A percentile compares a stretch with the other conserved stretches of the same genome.
Evolutionary conservation across 2,888 invertebrate genomes (phyloP).

Genomic region (Rhorus exstirpatorius): DNA sequence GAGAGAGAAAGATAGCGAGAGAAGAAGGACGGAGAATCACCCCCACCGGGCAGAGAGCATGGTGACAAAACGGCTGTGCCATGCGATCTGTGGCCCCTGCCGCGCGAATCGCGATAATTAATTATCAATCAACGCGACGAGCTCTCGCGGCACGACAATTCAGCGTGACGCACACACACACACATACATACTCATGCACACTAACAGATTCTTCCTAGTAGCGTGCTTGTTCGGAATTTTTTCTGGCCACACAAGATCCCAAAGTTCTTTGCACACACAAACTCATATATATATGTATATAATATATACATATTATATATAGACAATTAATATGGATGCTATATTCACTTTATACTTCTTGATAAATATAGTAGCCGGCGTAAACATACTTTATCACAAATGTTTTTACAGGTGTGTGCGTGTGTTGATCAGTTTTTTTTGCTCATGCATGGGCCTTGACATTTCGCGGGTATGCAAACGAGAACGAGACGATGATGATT

Average conservation of each 20-base stretch:
- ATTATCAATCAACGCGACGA: constrained; percentile 76
- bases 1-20: too few species aligned
- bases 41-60: constrained; percentile 37
- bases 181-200: background rate
- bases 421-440: constrained; percentile 70
- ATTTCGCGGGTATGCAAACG: constrained; percentile 59
- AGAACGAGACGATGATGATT: constrained; percentile 63
- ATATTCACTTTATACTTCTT: constrained; percentile 47
- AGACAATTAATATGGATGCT: background rate
- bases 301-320: constrained; percentile 1
- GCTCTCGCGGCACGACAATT: constrained; percentile 68
- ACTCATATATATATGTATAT: background rate
- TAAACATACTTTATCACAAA: constrained; percentile 35
- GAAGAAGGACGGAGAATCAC: constrained; percentile 35
- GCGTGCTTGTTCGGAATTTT: constrained; percentile 36
- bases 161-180: constrained; percentile 65
- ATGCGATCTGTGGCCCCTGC: constrained; percentile 53
- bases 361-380: constrained; percentile 33
- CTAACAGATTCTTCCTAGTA: constrained; percentile 55
- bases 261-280: constrained; percentile 9
- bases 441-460: constrained; percentile 44
- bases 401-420: constrained; percentile 46
- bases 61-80: constrained; percentile 66
- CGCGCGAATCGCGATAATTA: constrained; percentile 75
- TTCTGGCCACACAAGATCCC: constrained; percentile 43